Evolutionary conservation across 2,888 invertebrate species (phyloP), one percentile per base, ranked within the genome.

Genomic region (Rutpela maculata): DNA sequence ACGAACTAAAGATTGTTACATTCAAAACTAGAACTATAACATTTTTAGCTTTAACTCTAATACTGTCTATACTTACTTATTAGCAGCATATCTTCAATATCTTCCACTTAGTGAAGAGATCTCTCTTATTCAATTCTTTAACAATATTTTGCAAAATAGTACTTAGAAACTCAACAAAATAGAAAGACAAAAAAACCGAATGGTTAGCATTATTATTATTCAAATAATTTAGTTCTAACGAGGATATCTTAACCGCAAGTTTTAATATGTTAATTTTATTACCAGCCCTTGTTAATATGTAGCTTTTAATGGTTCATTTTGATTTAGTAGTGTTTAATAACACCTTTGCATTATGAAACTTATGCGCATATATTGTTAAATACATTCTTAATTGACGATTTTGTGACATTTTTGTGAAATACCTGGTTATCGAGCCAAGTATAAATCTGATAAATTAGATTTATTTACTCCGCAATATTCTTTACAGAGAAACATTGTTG

Each of bases 251-350:
- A 50, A 17, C 50, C 50, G 6, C 0, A n/a, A 15, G 4, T 50
- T 3, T 50, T 50, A 50, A 50, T 50, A 50, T 50, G 50, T 50
- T 50, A 50, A 50, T 50, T 50, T 50, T 50, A 50, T 50, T 50
- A 17, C 50, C 50, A n/a, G 6, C 50, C 50, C 50, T 50, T n/a
- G 50, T 43, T 43, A 43, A 43, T 43, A 43, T 43, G 43, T 50
- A n/a, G n/a, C 6, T 50, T n/a, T n/a, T n/a, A 50, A 50, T 50
- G 12, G n/a, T 50, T 50, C 50, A 50, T 50, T 50, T 50, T 50
- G 50, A 50, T 50, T 50, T 50, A 50, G 50, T 50, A n/a, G 50
- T n/a, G 15, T 50, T n/a, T 50, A 50, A 50, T 50, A 50, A 50
- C 50, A 50, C 50, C 50, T 50, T 50, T n/a, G 50, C 50, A 3